phyloP scores from a whole-genome alignment of 2,888 invertebrate species.

The Shargacucullia verbasci region DNA sequence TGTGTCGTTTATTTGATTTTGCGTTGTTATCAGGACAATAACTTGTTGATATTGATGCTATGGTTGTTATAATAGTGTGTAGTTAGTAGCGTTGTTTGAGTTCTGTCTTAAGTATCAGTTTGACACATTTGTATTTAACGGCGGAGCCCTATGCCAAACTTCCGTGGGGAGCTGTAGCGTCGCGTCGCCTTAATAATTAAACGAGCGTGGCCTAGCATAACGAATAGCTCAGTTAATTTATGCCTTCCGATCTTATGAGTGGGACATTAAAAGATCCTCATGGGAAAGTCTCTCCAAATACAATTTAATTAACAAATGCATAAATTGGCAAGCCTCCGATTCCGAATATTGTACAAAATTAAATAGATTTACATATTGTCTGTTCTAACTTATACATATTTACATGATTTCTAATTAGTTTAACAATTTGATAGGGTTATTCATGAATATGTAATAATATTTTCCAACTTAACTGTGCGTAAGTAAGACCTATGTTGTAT shows the following conservation, averaged over 20 bases:
- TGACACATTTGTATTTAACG: slow-evolving; percentile 38
- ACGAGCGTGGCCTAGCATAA: slow-evolving; percentile 74
- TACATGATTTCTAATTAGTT: slow-evolving; percentile 1
- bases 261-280: slow-evolving; percentile 78
- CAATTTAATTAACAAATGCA: slow-evolving; percentile 78
- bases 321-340: slow-evolving; percentile 66
- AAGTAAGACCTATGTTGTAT: too few species aligned
- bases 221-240: slow-evolving; percentile 79
- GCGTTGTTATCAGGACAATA: slow-evolving; percentile 4
- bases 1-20: slow-evolving; percentile 3
- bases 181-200: slow-evolving; percentile 54
- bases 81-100: slow-evolving; percentile 27
- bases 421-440: not conserved
- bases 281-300: slow-evolving; percentile 68
- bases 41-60: slow-evolving; percentile 40
- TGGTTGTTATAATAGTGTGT: slow-evolving; percentile 6
- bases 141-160: slow-evolving; percentile 31
- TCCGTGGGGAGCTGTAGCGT: slow-evolving; percentile 37
- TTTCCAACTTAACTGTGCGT: too few species aligned
- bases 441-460: not conserved
- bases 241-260: slow-evolving; percentile 79
- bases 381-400: slow-evolving; percentile 47
- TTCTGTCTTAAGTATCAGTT: slow-evolving; percentile 40
- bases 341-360: slow-evolving; percentile 42
- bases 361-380: slow-evolving; percentile 52